Base-by-base conservation (phyloP, 2,113 vertebrate species). In the Tricholaema leucomelas region DNA sequence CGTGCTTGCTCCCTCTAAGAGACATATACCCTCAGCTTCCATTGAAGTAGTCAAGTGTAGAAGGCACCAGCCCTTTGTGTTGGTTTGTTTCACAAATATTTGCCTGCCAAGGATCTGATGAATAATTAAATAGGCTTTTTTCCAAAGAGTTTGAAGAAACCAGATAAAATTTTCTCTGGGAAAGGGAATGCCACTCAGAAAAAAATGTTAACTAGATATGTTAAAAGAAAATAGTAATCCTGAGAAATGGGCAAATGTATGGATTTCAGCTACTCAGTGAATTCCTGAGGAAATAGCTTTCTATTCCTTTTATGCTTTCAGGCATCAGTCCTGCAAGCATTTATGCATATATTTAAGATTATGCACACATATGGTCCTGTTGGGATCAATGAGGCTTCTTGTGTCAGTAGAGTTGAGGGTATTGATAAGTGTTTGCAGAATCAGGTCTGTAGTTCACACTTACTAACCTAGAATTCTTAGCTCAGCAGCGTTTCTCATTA, bases 401-500 rank as follows among this genome's bases (percentile, higher is more conserved):
- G 81, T 88, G 91, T 95, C 88, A 91, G 93, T 84, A 55, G 91
- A 94, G 92, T 52, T 95, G 91, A 90, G 84, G 69, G 92, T 94
- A 91, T 96, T 95, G 96, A 89, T 95, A 95, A 95, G 93, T 96
- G 91, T 89, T 95, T 96, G 92, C 95, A 96, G 95, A 91, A 96
- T 93, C 50, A 10, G 77, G 82, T 87, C 85, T 96, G 88, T 94
- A 96, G 88, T 95, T 96, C 95, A 94, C 94, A 96, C 92, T 96
- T 97, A 94, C 92, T 84, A 96, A 93, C 94, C 90, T 91, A 97
- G 95, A 96, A 94, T 96, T 96, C 94, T 96, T 96, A 94, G 94
- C 94, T 96, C 95, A 95, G 94, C 95, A 96, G 93, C 92, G 63
- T 97, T 97, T 96, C 94, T 96, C 94, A 96, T 97, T 96, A 96